These are phyloP conservation scores for Timema podura DNA, from an alignment of 2,888 invertebrate species.

Conservation along the genomic window DNA sequence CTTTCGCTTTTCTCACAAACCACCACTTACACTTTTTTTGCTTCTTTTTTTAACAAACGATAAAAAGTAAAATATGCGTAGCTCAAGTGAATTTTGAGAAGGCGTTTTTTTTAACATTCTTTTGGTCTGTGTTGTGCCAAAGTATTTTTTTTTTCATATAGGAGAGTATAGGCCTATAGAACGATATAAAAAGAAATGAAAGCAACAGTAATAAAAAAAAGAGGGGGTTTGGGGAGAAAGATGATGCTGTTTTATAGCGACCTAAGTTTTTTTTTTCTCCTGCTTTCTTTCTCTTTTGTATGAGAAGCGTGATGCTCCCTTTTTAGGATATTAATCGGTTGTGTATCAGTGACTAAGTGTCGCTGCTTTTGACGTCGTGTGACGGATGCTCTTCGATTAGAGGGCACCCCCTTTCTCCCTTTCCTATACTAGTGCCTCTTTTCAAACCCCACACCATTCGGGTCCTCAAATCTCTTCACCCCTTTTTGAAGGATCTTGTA, in stretches of 20 bases:
- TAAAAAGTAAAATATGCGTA: conserved; percentile 27
- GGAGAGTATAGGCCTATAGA: not conserved
- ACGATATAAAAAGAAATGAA: not conserved
- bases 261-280: no score
- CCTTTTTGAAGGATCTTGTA: no score
- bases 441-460: not conserved
- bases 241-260: no score
- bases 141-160: no score
- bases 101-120: not conserved
- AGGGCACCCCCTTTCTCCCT: not conserved
- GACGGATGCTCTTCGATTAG: conserved; percentile 23
- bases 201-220: not conserved
- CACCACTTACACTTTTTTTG: not conserved
- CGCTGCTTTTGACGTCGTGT: conserved; percentile 21
- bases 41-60: conserved; percentile 19
- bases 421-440: not conserved
- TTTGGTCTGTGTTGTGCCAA: no score
- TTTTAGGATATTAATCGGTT: conserved; percentile 22
- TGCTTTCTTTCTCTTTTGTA: no score
- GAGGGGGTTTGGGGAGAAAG: not conserved
- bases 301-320: no score
- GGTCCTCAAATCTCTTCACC: not conserved
- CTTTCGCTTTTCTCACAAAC: not conserved
- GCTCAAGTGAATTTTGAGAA: conserved; percentile 22
- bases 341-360: conserved; percentile 19